These are phyloP conservation scores for Catagonus wagneri DNA, from an alignment of 2,113 vertebrate genomes.

Conservation along the genomic window DNA sequence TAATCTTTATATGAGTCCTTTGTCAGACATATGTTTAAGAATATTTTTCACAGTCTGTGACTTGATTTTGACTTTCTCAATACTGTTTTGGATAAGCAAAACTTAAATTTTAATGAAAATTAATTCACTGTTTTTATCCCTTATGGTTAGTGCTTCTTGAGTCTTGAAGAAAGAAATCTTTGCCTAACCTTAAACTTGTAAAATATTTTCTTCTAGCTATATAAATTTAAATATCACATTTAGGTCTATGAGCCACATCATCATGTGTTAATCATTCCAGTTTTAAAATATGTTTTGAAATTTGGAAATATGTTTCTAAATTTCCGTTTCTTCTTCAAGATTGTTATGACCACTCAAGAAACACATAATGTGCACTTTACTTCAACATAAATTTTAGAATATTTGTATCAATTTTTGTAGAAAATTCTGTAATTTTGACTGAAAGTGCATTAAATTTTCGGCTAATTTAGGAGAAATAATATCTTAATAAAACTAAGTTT, in stretches of 20 bases:
- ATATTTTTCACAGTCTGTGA: not conserved
- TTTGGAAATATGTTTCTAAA: not conserved
- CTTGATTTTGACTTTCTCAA: not conserved
- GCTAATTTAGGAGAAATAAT: not conserved
- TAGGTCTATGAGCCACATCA: not conserved
- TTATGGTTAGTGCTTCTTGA: not conserved
- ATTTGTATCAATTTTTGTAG: not conserved
- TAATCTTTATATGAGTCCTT: not conserved
- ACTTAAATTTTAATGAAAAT: not conserved
- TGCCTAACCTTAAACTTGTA: not conserved
- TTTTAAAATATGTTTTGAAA: not conserved
- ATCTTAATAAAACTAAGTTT: constrained; percentile 11
- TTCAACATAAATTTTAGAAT: not conserved
- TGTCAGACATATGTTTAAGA: not conserved
- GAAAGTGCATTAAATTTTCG: not conserved
- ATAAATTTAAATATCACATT: not conserved
- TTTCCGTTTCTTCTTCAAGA: not conserved
- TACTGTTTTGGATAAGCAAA: not conserved
- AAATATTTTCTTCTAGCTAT: not conserved
- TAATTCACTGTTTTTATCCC: not conserved
- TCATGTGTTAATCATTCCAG: not conserved
- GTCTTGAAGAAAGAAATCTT: not conserved
- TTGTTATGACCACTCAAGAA: not conserved
- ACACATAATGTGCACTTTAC: not conserved
- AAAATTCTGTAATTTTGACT: not conserved